Percentiles rank a stretch among this genome's conserved stretches.
Conservation (phyloP, 2,888 invertebrate species). For the Drosophila gaucha region DNA sequence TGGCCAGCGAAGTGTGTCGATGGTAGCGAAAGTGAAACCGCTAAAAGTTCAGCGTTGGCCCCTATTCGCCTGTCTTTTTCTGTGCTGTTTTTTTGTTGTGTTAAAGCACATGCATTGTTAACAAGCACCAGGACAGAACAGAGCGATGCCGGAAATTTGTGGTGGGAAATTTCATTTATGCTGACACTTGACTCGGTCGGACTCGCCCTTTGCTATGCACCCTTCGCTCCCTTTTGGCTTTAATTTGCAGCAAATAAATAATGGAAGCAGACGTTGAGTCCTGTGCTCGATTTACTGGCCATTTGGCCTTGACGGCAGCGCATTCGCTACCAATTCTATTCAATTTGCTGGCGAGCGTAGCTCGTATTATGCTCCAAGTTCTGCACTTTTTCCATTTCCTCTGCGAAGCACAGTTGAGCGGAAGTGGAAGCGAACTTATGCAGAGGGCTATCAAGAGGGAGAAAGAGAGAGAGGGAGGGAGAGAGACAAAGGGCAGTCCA, state of each 20-base stretch:
- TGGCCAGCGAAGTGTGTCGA: conserved; percentile 75
- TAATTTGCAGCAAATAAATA: conserved; percentile 80
- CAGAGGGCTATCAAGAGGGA: conserved; percentile 4
- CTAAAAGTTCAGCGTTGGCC: conserved; percentile 55
- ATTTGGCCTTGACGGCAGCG: conserved; percentile 67
- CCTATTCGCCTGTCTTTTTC: conserved; percentile 9
- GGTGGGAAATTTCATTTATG: conserved; percentile 82
- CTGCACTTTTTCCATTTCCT: conserved; percentile 72
- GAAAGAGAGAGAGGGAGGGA: background rate
- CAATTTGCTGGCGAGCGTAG: conserved; percentile 43
- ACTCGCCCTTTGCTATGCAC: conserved; percentile 32
- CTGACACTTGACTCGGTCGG: conserved; percentile 79
- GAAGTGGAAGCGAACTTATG: conserved; percentile 35
- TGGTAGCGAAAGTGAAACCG: conserved; percentile 74
- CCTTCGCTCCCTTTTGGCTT: conserved; percentile 34
- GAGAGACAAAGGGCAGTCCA: conserved; percentile 38
- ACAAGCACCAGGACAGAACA: conserved; percentile 34
- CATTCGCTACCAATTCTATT: conserved; percentile 38
- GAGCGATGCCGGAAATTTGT: conserved; percentile 73
- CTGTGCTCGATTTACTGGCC: conserved; percentile 52
- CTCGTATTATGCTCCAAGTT: conserved; percentile 64
- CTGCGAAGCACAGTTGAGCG: conserved; percentile 48
- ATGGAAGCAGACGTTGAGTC: conserved; percentile 67
- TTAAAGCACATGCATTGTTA: conserved; percentile 70
- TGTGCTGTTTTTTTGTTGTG: conserved; percentile 18